Conservation (phyloP, 2,797 vertebrate genomes). For the Columba guinea region DNA sequence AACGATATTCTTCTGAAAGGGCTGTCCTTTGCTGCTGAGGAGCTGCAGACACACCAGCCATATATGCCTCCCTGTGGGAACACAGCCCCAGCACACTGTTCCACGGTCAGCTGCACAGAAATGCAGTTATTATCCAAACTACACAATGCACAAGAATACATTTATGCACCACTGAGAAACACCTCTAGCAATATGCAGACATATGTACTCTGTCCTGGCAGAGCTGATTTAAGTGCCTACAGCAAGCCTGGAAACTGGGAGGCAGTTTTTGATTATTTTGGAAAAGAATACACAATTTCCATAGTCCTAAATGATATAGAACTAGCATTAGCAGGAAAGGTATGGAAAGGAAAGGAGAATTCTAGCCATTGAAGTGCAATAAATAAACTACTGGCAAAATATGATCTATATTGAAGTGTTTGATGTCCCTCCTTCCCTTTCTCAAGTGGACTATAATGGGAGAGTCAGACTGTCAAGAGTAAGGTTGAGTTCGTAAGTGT, state of each 20-base stretch:
- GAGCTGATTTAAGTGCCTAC: not conserved
- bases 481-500: not conserved
- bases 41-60: not conserved
- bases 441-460: not conserved
- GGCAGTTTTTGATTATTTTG: not conserved
- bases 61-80: not conserved
- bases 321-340: not conserved
- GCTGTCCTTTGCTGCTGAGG: not conserved
- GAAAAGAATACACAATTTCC: not conserved
- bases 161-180: not conserved
- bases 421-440: not conserved
- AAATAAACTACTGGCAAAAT: not conserved
- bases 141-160: not conserved
- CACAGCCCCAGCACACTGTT: not conserved
- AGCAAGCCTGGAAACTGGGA: not conserved
- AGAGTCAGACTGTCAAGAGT: not conserved
- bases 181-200: not conserved
- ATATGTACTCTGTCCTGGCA: not conserved
- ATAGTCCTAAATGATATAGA: not conserved
- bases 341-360: not conserved
- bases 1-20: not conserved
- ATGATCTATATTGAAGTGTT: not conserved
- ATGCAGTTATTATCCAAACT: not conserved
- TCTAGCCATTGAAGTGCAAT: not conserved
- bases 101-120: not conserved